These are phyloP conservation scores for Archips xylosteana DNA, from an alignment of 2,888 invertebrate genomes.

Conservation along the genomic window DNA sequence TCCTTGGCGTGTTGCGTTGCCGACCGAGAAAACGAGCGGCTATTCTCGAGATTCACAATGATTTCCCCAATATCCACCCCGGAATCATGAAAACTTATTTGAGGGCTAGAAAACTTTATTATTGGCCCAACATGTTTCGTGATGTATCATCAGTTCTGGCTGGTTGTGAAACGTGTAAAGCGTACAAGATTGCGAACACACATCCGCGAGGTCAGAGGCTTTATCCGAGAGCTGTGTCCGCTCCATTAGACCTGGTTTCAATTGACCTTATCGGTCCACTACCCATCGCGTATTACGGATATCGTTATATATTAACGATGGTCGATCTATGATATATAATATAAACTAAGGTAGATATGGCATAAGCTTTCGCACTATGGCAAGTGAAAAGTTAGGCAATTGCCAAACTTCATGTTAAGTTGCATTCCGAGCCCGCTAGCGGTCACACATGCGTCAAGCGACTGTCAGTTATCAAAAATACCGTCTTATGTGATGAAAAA, in stretches of 20 bases:
- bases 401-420: too few relatives aligned
- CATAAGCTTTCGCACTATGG: too few relatives aligned
- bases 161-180: background rate
- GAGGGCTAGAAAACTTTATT: background rate
- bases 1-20: too few relatives aligned
- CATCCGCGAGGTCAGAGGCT: background rate
- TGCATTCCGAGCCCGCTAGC: too few relatives aligned
- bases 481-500: too few relatives aligned
- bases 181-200: background rate
- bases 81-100: background rate
- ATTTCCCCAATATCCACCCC: background rate
- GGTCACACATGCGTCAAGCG: too few relatives aligned
- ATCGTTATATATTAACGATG: background rate
- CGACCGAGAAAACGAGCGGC: too few relatives aligned
- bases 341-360: too few relatives aligned
- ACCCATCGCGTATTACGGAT: background rate
- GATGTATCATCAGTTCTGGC: background rate
- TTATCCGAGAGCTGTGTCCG: background rate
- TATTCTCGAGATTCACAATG: too few relatives aligned
- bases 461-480: too few relatives aligned
- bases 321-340: too few relatives aligned
- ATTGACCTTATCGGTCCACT: background rate
- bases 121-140: slow-evolving; percentile 1
- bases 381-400: too few relatives aligned
- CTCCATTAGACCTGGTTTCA: background rate